Percentiles rank a stretch among this genome's conserved stretches.
These are phyloP conservation scores for Drosophila seguyi DNA, from an alignment of 1,140 invertebrate genomes.

Conservation along the genomic window DNA sequence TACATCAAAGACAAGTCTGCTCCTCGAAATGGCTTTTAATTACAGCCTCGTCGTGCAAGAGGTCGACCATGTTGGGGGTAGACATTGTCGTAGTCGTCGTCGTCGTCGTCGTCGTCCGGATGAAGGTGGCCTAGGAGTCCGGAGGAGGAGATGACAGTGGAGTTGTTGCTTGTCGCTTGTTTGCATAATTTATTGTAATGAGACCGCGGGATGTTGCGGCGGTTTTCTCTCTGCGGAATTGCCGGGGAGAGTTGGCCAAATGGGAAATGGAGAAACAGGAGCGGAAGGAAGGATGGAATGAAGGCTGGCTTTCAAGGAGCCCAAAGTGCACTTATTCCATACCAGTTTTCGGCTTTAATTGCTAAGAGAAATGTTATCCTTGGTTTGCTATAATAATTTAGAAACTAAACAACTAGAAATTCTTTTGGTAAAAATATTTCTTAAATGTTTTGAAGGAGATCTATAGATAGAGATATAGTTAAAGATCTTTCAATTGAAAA, in stretches of 20 bases:
- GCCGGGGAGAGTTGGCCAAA: background rate
- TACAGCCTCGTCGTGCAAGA: slow-evolving; percentile 52
- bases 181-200: slow-evolving; percentile 82
- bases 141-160: slow-evolving; percentile 15
- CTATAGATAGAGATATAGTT: too few species aligned
- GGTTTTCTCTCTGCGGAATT: slow-evolving; percentile 11
- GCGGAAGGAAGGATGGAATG: slow-evolving; percentile 11
- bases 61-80: slow-evolving; percentile 43
- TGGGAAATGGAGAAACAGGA: slow-evolving; percentile 8
- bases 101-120: slow-evolving; percentile 26
- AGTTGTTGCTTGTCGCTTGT: slow-evolving; percentile 40
- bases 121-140: slow-evolving; percentile 4
- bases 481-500: too few species aligned
- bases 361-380: background rate
- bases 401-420: background rate
- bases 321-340: slow-evolving; percentile 28
- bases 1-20: slow-evolving; percentile 66
- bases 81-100: slow-evolving; percentile 47
- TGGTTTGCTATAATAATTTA: background rate
- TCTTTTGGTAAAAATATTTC: background rate
- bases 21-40: slow-evolving; percentile 72
- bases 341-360: slow-evolving; percentile 15
- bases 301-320: slow-evolving; percentile 9
- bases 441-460: too few species aligned
- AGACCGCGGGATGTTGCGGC: slow-evolving; percentile 56